Evolutionary conservation across 2,113 vertebrate genomes (phyloP).

Genomic region (Hassar affinis): DNA sequence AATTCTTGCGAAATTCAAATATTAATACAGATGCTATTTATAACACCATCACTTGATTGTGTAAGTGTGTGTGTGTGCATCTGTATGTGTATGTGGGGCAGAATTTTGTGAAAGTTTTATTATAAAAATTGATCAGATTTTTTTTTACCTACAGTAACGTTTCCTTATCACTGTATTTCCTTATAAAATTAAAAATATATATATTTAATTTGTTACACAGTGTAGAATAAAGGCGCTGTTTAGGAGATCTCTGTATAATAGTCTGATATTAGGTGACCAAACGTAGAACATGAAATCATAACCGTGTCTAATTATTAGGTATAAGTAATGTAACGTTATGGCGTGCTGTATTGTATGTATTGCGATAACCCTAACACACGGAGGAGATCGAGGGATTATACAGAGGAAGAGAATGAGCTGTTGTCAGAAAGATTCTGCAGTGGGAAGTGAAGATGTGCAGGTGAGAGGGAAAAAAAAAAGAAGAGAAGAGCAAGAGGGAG

Average conservation of each 20-base stretch:
- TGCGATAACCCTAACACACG: not conserved
- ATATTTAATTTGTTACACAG: no score
- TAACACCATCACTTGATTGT: no score
- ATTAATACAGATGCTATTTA: no score
- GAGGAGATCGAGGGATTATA: not conserved
- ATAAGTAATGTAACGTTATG: not conserved
- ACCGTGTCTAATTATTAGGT: not conserved
- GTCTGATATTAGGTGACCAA: not conserved
- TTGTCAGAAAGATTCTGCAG: slow-evolving; percentile 24
- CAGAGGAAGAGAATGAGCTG: not conserved
- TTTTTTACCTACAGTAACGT: not conserved
- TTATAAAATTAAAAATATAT: no score
- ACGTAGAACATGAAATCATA: not conserved
- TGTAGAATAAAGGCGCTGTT: no score
- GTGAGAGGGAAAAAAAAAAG: not conserved
- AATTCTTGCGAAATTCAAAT: no score
- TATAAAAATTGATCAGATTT: not conserved
- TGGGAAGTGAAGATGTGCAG: slow-evolving; percentile 6
- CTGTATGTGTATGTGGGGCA: no score
- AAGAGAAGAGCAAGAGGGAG: slow-evolving; percentile 10
- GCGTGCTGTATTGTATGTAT: not conserved
- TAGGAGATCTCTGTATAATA: not conserved
- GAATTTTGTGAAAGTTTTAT: no score
- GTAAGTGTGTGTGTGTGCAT: no score
- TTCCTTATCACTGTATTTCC: not conserved